Percentiles rank a stretch among this genome's conserved stretches.
phyloP scores from a whole-genome alignment of 1,140 invertebrate genomes.

The Paraescarpia echinospica region DNA sequence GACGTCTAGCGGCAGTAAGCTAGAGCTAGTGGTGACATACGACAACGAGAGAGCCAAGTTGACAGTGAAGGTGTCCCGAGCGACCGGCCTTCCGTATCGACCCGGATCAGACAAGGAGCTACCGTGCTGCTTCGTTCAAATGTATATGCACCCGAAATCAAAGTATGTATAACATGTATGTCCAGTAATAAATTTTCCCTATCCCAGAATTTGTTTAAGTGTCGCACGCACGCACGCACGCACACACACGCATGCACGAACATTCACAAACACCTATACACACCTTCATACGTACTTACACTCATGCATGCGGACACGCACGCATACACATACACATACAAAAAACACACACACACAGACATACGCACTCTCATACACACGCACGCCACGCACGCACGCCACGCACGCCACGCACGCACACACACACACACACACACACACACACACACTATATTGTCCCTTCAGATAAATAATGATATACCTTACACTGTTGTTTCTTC shows the following conservation, averaged over 20 bases:
- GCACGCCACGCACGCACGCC: neutral
- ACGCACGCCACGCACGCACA: neutral
- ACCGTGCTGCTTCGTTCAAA: neutral
- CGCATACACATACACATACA: neutral
- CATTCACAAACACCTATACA: too few species aligned
- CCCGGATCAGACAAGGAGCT: neutral
- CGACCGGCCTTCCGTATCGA: neutral
- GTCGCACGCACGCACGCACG: neutral
- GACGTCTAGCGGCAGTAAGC: neutral
- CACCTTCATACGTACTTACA: too few species aligned
- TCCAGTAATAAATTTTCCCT: too few species aligned
- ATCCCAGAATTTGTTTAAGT: neutral
- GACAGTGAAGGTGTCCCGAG: neutral
- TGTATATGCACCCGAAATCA: neutral
- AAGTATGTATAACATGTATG: neutral
- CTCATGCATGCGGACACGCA: too few species aligned
- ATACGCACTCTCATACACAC: neutral
- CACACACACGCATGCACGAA: too few species aligned
- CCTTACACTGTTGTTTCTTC: neutral
- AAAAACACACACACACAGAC: neutral
- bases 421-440: neutral
- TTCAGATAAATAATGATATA: neutral
- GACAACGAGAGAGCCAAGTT: neutral
- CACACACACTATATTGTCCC: neutral
- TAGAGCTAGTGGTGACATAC: neutral